Percentiles rank a stretch among this genome's conserved stretches.
Conservation (phyloP, 2,888 invertebrate species). For the Diarsia mendica region DNA sequence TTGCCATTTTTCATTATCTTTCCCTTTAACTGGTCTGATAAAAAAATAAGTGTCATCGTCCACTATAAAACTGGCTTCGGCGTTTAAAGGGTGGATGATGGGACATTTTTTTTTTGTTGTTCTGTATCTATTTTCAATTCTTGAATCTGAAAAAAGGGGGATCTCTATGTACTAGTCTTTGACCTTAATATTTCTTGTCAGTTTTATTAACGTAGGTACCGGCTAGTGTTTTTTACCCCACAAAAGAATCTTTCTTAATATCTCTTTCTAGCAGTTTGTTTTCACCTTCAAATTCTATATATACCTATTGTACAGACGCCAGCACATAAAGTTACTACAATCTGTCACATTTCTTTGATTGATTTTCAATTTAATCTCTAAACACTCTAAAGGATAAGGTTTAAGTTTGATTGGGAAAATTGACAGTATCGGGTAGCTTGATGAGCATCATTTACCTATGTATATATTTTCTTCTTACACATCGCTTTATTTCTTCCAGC, state of each 20-base stretch:
- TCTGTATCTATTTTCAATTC: not conserved
- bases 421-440: too few relatives aligned
- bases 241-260: not conserved
- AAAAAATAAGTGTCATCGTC: too few relatives aligned
- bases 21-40: too few relatives aligned
- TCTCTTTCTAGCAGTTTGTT: not conserved
- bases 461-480: conserved; percentile 35
- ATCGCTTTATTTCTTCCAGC: conserved; percentile 40
- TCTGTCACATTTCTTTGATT: too few relatives aligned
- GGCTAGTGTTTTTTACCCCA: conserved; percentile 31
- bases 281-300: not conserved
- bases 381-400: too few relatives aligned
- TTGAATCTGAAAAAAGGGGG: not conserved
- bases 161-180: not conserved
- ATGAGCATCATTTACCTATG: not conserved
- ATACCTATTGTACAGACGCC: not conserved
- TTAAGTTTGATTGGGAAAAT: too few relatives aligned
- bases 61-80: too few relatives aligned
- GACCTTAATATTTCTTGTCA: conserved; percentile 11
- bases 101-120: not conserved
- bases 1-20: too few relatives aligned
- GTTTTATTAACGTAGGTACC: conserved; percentile 3
- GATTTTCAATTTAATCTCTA: too few relatives aligned
- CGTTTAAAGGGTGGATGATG: too few relatives aligned
- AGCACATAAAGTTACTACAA: too few relatives aligned